Evolutionary conservation across 2,113 vertebrate genomes (phyloP), one percentile per base, ranked within the genome.

Genomic region (Condylura cristata): DNA sequence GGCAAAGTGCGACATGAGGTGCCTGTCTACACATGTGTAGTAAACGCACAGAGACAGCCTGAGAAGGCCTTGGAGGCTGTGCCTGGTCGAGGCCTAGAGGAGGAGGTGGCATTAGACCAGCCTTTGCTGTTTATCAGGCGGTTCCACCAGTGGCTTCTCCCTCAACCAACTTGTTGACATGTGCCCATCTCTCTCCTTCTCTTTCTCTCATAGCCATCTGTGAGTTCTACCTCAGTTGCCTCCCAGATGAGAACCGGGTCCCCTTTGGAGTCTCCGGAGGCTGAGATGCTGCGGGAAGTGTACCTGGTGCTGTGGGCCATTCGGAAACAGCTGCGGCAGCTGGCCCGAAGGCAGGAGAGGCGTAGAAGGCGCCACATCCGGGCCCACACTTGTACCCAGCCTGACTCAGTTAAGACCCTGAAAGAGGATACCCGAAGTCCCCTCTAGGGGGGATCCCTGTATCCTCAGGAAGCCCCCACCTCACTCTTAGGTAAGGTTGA

Each of bases 241-340:
- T 95, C 95, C 75, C 91, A 74, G 4, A 20, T 86, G 75, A 96
- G 58, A 75, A 65, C 20, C 2, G 2, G 28, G 44, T 95, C 95
- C 18, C 60, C 86, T 28, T 3, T 96, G 96, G 86, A 91, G 65
- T 91, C 89, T 0, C 65, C 70, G 0, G 96, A 96, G 76, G 91
- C 95, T 24, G 94, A 95, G 75, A 89, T 97, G 96, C 89, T 97
- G 8, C 86, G 83, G 56, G 94, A 97, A 9, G 93, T 97, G 30
- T 96, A 97, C 65, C 91, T 97, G 86, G 93, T 97, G 44, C 89
- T 97, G 37, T 96, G 96, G 96, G 91, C 78, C 22, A 85, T 97
- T 3, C 89, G 96, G 60, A 95, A 95, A 75, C 96, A 94, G 12
- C 86, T 97, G 1, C 46, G 56, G 22, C 93, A 95, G 93, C 94